A percentile compares a stretch with the other conserved stretches of the same genome.
phyloP scores from a whole-genome alignment of 2,888 invertebrate genomes.

The Agrotis clavis region DNA sequence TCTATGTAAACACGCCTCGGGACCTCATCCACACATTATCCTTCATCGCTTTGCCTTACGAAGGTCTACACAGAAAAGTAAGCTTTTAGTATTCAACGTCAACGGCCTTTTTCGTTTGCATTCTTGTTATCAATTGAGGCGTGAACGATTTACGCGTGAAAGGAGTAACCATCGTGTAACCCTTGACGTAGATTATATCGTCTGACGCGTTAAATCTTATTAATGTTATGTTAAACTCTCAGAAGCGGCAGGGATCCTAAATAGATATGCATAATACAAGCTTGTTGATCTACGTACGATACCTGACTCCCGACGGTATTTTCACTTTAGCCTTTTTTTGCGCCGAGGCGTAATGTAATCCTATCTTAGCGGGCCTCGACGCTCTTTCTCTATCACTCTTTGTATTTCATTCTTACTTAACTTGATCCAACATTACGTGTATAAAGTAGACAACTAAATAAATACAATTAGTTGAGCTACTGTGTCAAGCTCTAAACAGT shows the following conservation, averaged over 20 bases:
- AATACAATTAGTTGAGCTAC: slow-evolving; percentile 7
- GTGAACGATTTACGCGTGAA: slow-evolving; percentile 80
- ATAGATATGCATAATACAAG: slow-evolving; percentile 55
- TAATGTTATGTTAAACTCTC: slow-evolving; percentile 76
- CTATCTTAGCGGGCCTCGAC: slow-evolving; percentile 20
- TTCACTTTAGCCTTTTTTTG: slow-evolving; percentile 48
- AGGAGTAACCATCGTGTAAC: slow-evolving; percentile 78
- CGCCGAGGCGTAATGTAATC: slow-evolving; percentile 37
- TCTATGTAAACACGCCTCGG: slow-evolving; percentile 87
- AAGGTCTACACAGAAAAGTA: slow-evolving; percentile 74
- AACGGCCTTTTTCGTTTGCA: slow-evolving; percentile 69
- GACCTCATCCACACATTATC: slow-evolving; percentile 83
- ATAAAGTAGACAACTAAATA: slow-evolving; percentile 8
- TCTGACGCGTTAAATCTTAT: slow-evolving; percentile 81
- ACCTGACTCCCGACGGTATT: slow-evolving; percentile 30
- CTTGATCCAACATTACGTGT: slow-evolving; percentile 14
- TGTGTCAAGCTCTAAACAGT: slow-evolving; percentile 9
- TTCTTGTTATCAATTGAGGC: slow-evolving; percentile 71
- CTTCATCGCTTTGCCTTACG: slow-evolving; percentile 76
- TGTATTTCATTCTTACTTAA: slow-evolving; percentile 34
- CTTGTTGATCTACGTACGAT: slow-evolving; percentile 45
- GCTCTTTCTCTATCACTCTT: slow-evolving; percentile 12
- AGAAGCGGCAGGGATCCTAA: slow-evolving; percentile 59
- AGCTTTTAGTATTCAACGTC: slow-evolving; percentile 72
- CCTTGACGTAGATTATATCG: slow-evolving; percentile 81